Evolutionary conservation across 2,113 vertebrate genomes (phyloP).

Genomic region (Melanerpes aurifrons): DNA sequence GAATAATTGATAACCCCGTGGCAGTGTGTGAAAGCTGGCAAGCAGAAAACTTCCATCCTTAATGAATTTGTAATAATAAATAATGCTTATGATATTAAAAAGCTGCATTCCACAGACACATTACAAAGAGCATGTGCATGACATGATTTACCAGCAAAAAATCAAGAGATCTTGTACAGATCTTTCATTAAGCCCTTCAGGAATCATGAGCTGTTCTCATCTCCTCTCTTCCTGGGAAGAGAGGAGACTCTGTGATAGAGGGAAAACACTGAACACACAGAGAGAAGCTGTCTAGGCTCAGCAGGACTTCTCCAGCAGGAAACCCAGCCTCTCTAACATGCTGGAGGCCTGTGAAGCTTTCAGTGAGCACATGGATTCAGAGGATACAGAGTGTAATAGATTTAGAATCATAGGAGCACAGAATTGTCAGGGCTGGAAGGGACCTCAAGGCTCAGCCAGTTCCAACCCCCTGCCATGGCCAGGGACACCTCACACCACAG

Average conservation of each 20-base stretch:
- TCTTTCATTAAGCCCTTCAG: conserved; percentile 51
- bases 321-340: neutral
- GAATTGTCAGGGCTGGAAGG: too few relatives aligned
- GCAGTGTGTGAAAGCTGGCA: conserved; percentile 71
- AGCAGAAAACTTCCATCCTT: conserved; percentile 76
- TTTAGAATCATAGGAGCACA: neutral
- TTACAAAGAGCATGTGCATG: conserved; percentile 71
- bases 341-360: neutral
- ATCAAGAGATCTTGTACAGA: conserved; percentile 40
- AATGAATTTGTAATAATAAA: conserved; percentile 82
- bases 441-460: too few relatives aligned
- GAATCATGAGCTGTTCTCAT: neutral
- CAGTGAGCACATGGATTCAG: neutral
- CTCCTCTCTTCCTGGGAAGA: neutral
- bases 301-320: neutral
- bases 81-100: conserved; percentile 79
- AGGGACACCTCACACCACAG: too few relatives aligned
- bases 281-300: neutral
- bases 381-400: neutral
- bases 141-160: conserved; percentile 65
- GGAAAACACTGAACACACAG: neutral
- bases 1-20: conserved; percentile 67
- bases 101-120: conserved; percentile 55
- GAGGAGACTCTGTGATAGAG: neutral
- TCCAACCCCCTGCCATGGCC: too few relatives aligned